Evolutionary conservation across 2,797 vertebrate species (phyloP), one percentile per base, ranked within the genome.

Genomic region (Sphenopsis melanotis): DNA sequence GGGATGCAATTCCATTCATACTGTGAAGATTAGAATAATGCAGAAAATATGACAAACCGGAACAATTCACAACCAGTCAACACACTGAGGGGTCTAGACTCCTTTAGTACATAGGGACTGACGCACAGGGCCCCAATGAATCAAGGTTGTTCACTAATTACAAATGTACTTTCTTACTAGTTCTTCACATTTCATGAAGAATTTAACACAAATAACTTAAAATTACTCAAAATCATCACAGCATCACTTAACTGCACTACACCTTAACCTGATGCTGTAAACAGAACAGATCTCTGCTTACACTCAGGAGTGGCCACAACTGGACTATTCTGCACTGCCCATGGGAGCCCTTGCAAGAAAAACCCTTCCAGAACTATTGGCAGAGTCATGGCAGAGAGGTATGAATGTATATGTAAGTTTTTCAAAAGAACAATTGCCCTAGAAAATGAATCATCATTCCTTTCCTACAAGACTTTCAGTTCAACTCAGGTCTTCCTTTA

Each of bases 21-120:
- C 64, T 27, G 18, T 97, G 83, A 93, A 94, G 66, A 96, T 94
- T 64, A 97, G 80, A 97, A 95, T 91, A 90, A 91, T 81, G 61
- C 63, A 88, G 24, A 78, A 96, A 96, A 96, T 93, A 91, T 52
- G 49, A 96, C 50, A 96, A 97, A 95, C 44, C 21, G 77, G 36
- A 92, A 81, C 44, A 76, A 74, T 22, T 83, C 46, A 78, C 49
- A 80, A 29, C 55, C n/a, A 61, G 59, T 47, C 49, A 36, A 75
- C 60, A 69, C 0, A 0, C 37, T 77, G 82, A 81, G 30, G 82
- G 49, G n/a, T 34, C 34, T 18, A 68, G 66, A 60, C 49, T 77
- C 59, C 53, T 81, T 61, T 20, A 14, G 20, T 53, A 77, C 59
- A 32, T 2, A 66, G 13, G 39, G 15, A 69, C 30, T 76, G 92